Base-by-base conservation (phyloP, 1,140 invertebrate genomes). In the Temnothorax longispinosus region DNA sequence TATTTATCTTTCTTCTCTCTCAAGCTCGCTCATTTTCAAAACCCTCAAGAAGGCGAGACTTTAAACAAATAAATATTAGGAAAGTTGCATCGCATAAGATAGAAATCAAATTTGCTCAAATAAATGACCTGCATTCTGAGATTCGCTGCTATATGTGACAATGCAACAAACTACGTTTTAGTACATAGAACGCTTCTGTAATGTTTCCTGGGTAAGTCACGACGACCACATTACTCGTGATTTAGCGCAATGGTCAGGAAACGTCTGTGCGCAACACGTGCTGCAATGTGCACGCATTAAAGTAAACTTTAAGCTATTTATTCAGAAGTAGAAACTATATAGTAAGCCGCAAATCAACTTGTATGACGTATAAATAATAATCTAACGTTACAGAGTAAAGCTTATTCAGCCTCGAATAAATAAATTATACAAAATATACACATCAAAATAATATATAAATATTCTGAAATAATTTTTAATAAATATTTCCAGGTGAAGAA, bases 201-300 rank as follows among this genome's bases (percentile, higher is more conserved):
- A 84, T 60, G 41, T 44, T 84, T 74, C 80, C 69, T 84, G 27
- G 41, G 69, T 60, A 44, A 74, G 80, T 75, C 69, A 75, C 52
- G 41, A 60, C 69, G n/a, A 74, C 67, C 56, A 21, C 71, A 84
- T 84, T 84, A 84, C 80, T 84, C 69, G 80, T 84, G 80, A 84
- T 84, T 84, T 84, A 84, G 27, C 54, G 38, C 69, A 74, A 84
- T 75, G 54, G 69, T 84, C 69, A 84, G 80, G 80, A 84, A 84
- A 74, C 32, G 56, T 18, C 41, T 56, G 77, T 65, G 77, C n/a
- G 47, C 62, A 80, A 80, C 64, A 54, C 47, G 44, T 62, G 56
- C 41, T n/a, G 15, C 64, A 54, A 69, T 13, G 50, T 52, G 54
- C 62, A 67, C 77, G 77, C 80, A 50, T 84, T 84, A 84, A 47